Evolutionary conservation across 2,113 vertebrate genomes (phyloP).

Genomic region (Antechinus flavipes): DNA sequence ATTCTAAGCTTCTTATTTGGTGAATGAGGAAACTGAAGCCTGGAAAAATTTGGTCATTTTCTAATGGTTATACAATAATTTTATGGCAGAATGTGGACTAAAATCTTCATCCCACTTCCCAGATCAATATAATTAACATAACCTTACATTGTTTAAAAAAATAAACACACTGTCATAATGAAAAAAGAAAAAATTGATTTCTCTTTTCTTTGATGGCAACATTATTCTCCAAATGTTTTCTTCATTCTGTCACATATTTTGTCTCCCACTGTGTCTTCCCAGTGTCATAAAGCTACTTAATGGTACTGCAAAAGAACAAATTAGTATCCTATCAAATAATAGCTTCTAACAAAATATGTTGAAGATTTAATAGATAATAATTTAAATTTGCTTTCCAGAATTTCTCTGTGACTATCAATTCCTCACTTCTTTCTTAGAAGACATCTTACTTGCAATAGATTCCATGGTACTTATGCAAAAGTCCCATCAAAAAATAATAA

Average conservation of each 20-base stretch:
- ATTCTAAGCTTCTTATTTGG: neutral
- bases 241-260: neutral
- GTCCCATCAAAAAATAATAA: neutral
- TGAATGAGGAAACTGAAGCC: neutral
- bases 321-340: neutral
- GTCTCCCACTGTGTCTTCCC: neutral
- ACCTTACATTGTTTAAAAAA: neutral
- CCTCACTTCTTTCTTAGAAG: neutral
- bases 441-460: neutral
- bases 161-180: neutral
- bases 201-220: neutral
- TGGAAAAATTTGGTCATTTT: neutral
- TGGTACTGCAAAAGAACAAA: neutral
- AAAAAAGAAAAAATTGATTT: neutral
- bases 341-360: neutral
- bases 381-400: neutral
- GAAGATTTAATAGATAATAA: neutral
- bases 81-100: neutral
- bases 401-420: neutral
- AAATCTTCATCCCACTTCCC: neutral
- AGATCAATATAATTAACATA: neutral
- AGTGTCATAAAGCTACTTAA: neutral
- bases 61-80: neutral
- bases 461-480: neutral
- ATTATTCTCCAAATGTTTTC: neutral